Percentiles rank a stretch among this genome's conserved stretches.
Evolutionary conservation across 1,140 invertebrate genomes (phyloP).

Genomic region (Ceratosolen fusciceps): DNA sequence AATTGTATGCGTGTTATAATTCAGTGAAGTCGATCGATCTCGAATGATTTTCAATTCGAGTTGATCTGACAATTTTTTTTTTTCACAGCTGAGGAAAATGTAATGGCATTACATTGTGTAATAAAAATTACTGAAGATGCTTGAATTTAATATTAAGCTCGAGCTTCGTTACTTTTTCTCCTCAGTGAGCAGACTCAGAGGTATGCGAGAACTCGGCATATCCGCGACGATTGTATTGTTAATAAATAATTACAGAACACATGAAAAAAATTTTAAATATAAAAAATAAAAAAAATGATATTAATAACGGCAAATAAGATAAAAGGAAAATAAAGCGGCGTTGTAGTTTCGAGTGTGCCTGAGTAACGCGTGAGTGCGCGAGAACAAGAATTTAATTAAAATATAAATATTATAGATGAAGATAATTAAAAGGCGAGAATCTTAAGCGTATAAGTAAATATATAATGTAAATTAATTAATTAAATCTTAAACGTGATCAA

Average conservation of each 20-base stretch:
- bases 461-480: slow-evolving; percentile 47
- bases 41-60: slow-evolving; percentile 15
- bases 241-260: slow-evolving; percentile 11
- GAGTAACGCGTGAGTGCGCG: not conserved
- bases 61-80: slow-evolving; percentile 24
- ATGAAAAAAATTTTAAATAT: slow-evolving; percentile 27
- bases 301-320: no score
- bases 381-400: slow-evolving; percentile 19
- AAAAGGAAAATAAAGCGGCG: slow-evolving; percentile 1
- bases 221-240: slow-evolving; percentile 18
- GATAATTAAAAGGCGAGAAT: slow-evolving; percentile 12
- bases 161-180: slow-evolving; percentile 21
- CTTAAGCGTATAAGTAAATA: slow-evolving; percentile 39
- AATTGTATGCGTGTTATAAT: slow-evolving; percentile 20
- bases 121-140: slow-evolving; percentile 19
- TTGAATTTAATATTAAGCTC: slow-evolving; percentile 5
- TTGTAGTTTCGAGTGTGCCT: slow-evolving; percentile 39
- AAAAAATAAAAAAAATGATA: slow-evolving; percentile 22
- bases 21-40: slow-evolving; percentile 22
- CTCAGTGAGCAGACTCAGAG: not conserved
- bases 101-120: slow-evolving; percentile 19
- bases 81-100: not conserved
- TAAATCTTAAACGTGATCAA: slow-evolving; percentile 31
- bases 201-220: slow-evolving; percentile 11
- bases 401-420: slow-evolving; percentile 33